Conservation (phyloP, 2,888 invertebrate species). For the Caenorhabditis uteleia region DNA sequence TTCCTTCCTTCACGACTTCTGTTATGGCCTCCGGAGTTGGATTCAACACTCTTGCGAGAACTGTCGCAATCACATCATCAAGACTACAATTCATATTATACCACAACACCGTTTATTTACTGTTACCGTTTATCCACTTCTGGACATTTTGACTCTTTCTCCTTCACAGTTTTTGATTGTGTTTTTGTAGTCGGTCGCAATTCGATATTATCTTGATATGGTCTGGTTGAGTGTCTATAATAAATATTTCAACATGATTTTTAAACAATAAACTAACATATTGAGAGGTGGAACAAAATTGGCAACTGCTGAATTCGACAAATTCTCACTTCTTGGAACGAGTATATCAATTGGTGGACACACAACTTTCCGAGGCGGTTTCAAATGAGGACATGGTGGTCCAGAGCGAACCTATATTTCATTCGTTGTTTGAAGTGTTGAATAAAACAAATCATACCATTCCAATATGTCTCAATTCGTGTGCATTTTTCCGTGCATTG, state of each 20-base stretch:
- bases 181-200: no score
- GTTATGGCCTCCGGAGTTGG: no score
- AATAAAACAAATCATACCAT: conserved; percentile 20
- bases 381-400: conserved; percentile 54
- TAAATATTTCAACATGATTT: background rate
- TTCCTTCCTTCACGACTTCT: conserved; percentile 4
- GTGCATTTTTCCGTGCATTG: conserved; percentile 52
- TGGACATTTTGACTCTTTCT: conserved; percentile 1
- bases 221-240: background rate
- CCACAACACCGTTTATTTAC: background rate
- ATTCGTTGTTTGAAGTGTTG: no score
- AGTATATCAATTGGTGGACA: background rate
- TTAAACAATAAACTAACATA: background rate
- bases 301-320: conserved; percentile 9
- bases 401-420: conserved; percentile 50
- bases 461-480: conserved; percentile 52
- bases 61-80: conserved; percentile 52
- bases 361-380: conserved; percentile 33
- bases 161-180: no score
- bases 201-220: background rate
- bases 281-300: conserved; percentile 1
- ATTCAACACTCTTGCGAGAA: conserved; percentile 33
- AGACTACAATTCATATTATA: conserved; percentile 22
- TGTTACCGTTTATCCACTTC: conserved; percentile 4
- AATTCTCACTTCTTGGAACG: background rate